These are phyloP conservation scores for Climacteris rufus DNA, from an alignment of 2,113 vertebrate species.

Conservation along the genomic window DNA sequence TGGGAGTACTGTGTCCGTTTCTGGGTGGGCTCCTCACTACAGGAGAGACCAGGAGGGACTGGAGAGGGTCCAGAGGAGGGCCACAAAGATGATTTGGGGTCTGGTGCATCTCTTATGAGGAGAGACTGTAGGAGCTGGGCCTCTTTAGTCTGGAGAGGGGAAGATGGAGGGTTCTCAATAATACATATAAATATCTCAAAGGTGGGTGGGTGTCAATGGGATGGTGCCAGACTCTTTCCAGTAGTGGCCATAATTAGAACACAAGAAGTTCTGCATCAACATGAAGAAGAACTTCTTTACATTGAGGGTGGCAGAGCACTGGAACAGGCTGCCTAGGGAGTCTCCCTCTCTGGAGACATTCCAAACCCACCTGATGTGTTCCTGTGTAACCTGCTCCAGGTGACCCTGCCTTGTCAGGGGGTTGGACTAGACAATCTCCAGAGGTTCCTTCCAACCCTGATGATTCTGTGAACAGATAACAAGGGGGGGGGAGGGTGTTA, in stretches of 20 bases:
- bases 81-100: not conserved
- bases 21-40: not conserved
- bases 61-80: not conserved
- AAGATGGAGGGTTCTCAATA: not conserved
- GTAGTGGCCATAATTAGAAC: not conserved
- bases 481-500: rapidly evolving
- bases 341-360: not conserved
- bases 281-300: not conserved
- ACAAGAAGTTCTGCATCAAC: not conserved
- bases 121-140: not conserved
- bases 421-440: rapidly evolving
- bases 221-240: not conserved
- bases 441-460: not conserved
- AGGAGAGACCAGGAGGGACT: not conserved
- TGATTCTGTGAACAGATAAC: not conserved
- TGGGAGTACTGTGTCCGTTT: not conserved
- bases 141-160: not conserved
- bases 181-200: not conserved
- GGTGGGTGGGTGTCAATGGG: not conserved
- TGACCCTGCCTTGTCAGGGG: not conserved
- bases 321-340: not conserved
- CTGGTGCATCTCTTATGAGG: not conserved
- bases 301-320: not conserved
- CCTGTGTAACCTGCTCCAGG: not conserved
- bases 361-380: not conserved